phyloP scores from a whole-genome alignment of 2,113 vertebrate species.

The Aegypius monachus region DNA sequence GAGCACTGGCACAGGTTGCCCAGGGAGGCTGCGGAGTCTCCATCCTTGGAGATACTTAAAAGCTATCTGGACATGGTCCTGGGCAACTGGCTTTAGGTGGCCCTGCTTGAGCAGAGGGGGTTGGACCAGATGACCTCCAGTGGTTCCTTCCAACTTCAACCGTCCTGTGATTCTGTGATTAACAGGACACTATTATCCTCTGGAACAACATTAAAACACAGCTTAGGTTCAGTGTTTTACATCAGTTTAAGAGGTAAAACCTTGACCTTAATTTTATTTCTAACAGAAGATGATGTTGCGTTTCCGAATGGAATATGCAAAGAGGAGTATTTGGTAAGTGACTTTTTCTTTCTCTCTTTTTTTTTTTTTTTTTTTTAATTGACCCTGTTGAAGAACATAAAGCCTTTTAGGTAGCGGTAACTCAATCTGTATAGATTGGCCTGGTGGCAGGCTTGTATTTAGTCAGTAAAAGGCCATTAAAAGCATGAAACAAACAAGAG shows the following conservation, averaged over 20 bases:
- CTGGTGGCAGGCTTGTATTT: background rate
- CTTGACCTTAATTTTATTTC: background rate
- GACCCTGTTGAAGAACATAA: background rate
- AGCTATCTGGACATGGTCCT: fast-evolving
- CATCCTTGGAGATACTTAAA: background rate
- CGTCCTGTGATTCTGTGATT: background rate
- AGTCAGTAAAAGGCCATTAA: background rate
- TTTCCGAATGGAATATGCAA: background rate
- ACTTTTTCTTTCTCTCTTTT: too few relatives aligned
- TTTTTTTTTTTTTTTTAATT: background rate
- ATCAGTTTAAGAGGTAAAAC: background rate
- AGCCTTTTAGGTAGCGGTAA: background rate
- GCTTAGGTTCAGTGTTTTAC: background rate
- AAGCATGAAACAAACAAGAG: background rate
- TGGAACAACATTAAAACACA: background rate
- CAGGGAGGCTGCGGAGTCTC: background rate
- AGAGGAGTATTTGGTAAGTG: background rate
- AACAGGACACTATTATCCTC: background rate
- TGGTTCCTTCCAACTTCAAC: background rate
- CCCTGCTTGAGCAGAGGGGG: background rate
- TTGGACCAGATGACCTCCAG: background rate
- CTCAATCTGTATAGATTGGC: slow-evolving; percentile 1
- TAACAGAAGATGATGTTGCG: background rate
- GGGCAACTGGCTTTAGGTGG: background rate
- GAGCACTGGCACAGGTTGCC: background rate